Base-by-base conservation (phyloP, 2,113 vertebrate species). In the Phoenicopterus ruber region DNA sequence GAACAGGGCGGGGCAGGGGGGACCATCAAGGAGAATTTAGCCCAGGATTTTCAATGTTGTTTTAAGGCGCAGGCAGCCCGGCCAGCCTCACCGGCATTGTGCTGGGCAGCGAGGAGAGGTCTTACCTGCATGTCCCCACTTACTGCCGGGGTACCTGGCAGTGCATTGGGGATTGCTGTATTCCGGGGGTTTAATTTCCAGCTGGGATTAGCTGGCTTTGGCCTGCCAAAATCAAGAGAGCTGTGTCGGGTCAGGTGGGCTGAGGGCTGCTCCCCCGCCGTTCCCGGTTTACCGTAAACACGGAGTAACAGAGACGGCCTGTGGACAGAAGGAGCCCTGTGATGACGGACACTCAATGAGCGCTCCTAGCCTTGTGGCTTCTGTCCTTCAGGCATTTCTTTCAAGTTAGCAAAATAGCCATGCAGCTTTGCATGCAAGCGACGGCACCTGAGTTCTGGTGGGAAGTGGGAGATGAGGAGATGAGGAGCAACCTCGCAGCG, bases 221-320 rank as follows among this genome's bases (percentile, higher is more conserved):
- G 19, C 17, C 24, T 55, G 47, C 10, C 47, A 74, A 93, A 78
- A 49, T 36, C 40, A 63, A 50, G n/a, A 67, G 24, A 88, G 13
- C 19, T 11, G 1, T 24, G 4, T 26, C 0, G 0, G 62, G 26
- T 62, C 34, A 38, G 46, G 36, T 25, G 22, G 22, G 17, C 34
- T 54, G 26, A 6, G 18, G 44, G 29, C 24, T 66, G 32, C 7
- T 1, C 14, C 28, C 69, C 32, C 0, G 2, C 49, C 3, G 0
- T 52, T 46, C 19, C 38, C 1, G 1, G 12, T 65, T 73, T 88
- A 46, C 29, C 40, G 42, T 20, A 40, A 50, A 26, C 11, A 55
- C 0, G 2, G 59, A 81, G 26, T 46, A 82, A 76, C 19, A 46
- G 42, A 46, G 42, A 24, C 18, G 26, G 25, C 13, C 16, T 5